A percentile compares a stretch with the other conserved stretches of the same genome.
phyloP scores from a whole-genome alignment of 1,140 invertebrate genomes.

The Scaptomyza montana region DNA sequence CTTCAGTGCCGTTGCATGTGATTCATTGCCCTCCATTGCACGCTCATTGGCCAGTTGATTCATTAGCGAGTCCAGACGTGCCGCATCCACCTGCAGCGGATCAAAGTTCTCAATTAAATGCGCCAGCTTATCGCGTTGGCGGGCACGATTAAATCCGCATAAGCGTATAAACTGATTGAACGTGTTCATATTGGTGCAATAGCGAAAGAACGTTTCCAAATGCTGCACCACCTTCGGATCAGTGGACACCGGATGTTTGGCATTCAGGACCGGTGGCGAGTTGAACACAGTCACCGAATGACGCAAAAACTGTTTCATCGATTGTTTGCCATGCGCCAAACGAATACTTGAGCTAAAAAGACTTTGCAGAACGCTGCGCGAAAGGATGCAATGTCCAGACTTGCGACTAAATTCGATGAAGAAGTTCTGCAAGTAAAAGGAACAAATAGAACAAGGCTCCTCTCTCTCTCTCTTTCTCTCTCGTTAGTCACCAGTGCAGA shows the following conservation, averaged over 20 bases:
- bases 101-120: conserved; percentile 94
- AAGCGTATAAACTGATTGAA: conserved; percentile 95
- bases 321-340: conserved; percentile 84
- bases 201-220: conserved; percentile 94
- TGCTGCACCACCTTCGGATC: conserved; percentile 87
- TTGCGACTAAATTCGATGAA: conserved; percentile 96
- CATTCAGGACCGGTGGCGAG: conserved; percentile 91
- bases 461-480: neutral
- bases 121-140: conserved; percentile 96
- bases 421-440: conserved; percentile 89
- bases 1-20: conserved; percentile 83
- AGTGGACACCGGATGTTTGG: conserved; percentile 87
- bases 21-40: conserved; percentile 73
- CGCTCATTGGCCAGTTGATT: conserved; percentile 85
- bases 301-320: conserved; percentile 91
- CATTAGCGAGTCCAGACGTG: conserved; percentile 94
- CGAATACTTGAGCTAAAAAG: conserved; percentile 87
- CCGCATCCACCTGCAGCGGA: conserved; percentile 96
- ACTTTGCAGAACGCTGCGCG: conserved; percentile 94
- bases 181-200: conserved; percentile 90
- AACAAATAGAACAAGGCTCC: neutral
- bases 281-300: conserved; percentile 95
- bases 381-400: conserved; percentile 95
- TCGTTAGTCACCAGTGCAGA: conserved; percentile 88
- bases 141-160: conserved; percentile 96